Evolutionary conservation across 1,140 invertebrate genomes (phyloP).

Genomic region (Orchesella cincta): DNA sequence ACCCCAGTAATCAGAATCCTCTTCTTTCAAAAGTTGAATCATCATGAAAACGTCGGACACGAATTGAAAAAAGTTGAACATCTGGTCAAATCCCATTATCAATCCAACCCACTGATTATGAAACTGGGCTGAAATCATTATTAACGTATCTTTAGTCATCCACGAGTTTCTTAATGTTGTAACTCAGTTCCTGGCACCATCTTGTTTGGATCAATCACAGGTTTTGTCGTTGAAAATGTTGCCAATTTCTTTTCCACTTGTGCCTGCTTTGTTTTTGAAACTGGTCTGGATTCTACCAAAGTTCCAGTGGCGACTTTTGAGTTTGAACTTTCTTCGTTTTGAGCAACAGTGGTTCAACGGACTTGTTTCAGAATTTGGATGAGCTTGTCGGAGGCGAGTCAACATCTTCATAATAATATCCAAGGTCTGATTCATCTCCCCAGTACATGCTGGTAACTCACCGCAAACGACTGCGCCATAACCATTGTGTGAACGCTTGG

Average conservation of each 20-base stretch:
- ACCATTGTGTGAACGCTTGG: conserved; percentile 30
- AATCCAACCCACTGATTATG: conserved; percentile 32
- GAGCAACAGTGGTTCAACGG: too few species aligned
- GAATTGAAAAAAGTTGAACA: conserved; percentile 21
- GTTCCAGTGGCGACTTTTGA: too few species aligned
- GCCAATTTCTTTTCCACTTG: background rate
- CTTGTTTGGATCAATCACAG: background rate
- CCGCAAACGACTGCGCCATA: conserved; percentile 25
- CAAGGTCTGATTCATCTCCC: conserved; percentile 34
- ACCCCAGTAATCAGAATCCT: conserved; percentile 1
- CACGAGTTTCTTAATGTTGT: conserved; percentile 11
- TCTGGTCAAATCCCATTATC: background rate
- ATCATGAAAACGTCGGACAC: conserved; percentile 42
- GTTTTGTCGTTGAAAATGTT: background rate
- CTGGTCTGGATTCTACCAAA: too few species aligned
- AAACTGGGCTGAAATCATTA: background rate
- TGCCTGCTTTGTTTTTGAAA: background rate
- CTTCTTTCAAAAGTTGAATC: conserved; percentile 31
- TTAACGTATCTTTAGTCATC: conserved; percentile 29
- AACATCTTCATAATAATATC: too few species aligned
- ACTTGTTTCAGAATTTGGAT: too few species aligned
- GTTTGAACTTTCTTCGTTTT: too few species aligned
- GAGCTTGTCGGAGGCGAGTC: too few species aligned
- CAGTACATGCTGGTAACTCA: conserved; percentile 29
- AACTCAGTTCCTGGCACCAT: conserved; percentile 27